Evolutionary conservation across 2,888 invertebrate genomes (phyloP).

Genomic region (Acronicta alni): DNA sequence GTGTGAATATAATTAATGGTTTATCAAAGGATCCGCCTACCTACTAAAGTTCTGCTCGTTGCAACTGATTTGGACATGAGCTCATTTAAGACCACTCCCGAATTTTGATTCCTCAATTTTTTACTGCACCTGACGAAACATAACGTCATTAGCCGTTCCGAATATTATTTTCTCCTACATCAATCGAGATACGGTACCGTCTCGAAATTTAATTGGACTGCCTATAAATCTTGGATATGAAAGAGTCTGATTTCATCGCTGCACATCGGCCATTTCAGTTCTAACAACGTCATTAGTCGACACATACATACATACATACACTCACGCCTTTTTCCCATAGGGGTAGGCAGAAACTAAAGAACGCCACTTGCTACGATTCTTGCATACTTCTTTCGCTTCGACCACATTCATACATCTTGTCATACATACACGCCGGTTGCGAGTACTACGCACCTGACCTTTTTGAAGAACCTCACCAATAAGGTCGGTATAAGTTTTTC

Average conservation of each 20-base stretch:
- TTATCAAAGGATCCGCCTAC: slow-evolving; percentile 81
- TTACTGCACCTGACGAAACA: slow-evolving; percentile 35
- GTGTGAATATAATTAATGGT: slow-evolving; percentile 88
- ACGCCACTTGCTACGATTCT: too few species aligned
- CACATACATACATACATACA: too few species aligned
- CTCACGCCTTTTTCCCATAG: too few species aligned
- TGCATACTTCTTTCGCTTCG: too few species aligned
- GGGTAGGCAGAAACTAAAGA: too few species aligned
- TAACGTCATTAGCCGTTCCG: slow-evolving; percentile 52
- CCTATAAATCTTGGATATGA: slow-evolving; percentile 69
- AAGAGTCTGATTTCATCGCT: slow-evolving; percentile 61
- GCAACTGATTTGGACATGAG: slow-evolving; percentile 69
- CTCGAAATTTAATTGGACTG: slow-evolving; percentile 68
- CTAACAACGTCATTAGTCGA: slow-evolving; percentile 62
- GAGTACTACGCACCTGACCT: too few species aligned
- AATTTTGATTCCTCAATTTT: slow-evolving; percentile 53
- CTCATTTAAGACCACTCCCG: slow-evolving; percentile 61
- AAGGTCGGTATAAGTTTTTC: too few species aligned
- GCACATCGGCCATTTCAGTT: slow-evolving; percentile 47
- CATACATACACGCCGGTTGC: too few species aligned
- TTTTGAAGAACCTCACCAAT: too few species aligned
- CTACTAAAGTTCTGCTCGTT: slow-evolving; percentile 58
- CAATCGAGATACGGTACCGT: slow-evolving; percentile 66
- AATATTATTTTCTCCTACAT: slow-evolving; percentile 65
- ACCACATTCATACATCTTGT: too few species aligned